phyloP scores from a whole-genome alignment of 2,113 vertebrate species.

The Otis tarda region DNA sequence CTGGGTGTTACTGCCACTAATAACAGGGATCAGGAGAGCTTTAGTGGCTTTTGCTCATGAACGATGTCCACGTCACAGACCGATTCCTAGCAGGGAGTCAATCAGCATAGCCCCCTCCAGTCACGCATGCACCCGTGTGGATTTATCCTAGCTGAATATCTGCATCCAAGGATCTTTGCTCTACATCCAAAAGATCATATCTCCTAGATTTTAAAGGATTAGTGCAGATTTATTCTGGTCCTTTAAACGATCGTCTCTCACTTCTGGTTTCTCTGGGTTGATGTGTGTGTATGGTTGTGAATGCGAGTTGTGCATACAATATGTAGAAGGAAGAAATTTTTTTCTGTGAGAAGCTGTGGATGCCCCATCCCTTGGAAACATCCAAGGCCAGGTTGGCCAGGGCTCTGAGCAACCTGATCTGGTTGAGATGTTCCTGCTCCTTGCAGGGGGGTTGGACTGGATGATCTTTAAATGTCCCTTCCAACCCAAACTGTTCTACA shows the following conservation, averaged over 20 bases:
- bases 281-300: background rate
- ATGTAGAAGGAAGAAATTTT: background rate
- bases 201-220: background rate
- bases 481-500: background rate
- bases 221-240: background rate
- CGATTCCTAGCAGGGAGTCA: background rate
- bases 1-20: background rate
- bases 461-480: background rate
- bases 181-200: background rate
- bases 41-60: background rate
- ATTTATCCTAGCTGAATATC: background rate
- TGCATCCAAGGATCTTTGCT: background rate
- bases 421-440: background rate
- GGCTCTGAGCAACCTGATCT: background rate
- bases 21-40: background rate
- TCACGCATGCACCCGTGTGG: background rate
- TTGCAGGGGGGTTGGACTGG: accelerated
- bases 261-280: background rate
- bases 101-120: background rate
- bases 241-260: background rate
- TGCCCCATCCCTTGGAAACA: background rate
- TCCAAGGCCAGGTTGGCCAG: background rate
- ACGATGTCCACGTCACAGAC: background rate
- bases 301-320: background rate
- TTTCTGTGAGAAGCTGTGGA: accelerated